Conservation (phyloP, 92 coral and sea anemone genomes). For the Porites rus region DNA sequence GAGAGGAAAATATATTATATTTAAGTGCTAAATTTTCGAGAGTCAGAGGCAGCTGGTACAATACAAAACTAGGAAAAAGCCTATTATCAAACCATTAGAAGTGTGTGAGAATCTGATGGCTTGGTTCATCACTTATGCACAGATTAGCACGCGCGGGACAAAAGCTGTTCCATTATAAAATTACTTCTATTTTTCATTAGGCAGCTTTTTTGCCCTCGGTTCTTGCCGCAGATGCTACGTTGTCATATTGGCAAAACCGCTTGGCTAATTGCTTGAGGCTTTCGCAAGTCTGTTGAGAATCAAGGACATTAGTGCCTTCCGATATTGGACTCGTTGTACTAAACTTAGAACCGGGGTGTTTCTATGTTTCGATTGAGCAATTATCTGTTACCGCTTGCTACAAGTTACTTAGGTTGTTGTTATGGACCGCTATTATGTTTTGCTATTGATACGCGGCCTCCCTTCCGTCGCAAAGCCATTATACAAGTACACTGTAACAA, state of each 20-base stretch:
- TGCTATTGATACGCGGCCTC: slow-evolving; percentile 63
- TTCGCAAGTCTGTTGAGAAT: slow-evolving; percentile 65
- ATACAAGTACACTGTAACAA: slow-evolving; percentile 49
- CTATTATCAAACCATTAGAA: slow-evolving; percentile 92
- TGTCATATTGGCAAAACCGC: slow-evolving; percentile 69
- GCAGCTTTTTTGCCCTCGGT: slow-evolving; percentile 65
- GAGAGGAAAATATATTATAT: slow-evolving; percentile 9
- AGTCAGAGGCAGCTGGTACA: slow-evolving; percentile 64
- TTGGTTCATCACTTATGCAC: slow-evolving; percentile 92
- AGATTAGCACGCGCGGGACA: slow-evolving; percentile 89
- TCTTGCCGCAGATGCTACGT: slow-evolving; percentile 69
- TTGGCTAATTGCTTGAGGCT: slow-evolving; percentile 68
- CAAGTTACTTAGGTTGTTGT: slow-evolving; percentile 56
- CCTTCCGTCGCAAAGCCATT: slow-evolving; percentile 67
- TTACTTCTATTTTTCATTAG: slow-evolving; percentile 69
- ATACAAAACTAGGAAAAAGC: slow-evolving; percentile 75
- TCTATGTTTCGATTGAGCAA: slow-evolving; percentile 54
- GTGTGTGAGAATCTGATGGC: slow-evolving; percentile 87
- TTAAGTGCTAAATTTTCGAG: slow-evolving; percentile 19
- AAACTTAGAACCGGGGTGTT: slow-evolving; percentile 30
- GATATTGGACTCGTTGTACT: slow-evolving; percentile 35
- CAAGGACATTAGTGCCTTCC: slow-evolving; percentile 1
- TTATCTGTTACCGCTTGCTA: slow-evolving; percentile 56
- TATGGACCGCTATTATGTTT: slow-evolving; percentile 39
- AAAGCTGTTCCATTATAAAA: slow-evolving; percentile 83